These are phyloP conservation scores for Chymomyza costata DNA, from an alignment of 1,140 invertebrate genomes.

Conservation along the genomic window DNA sequence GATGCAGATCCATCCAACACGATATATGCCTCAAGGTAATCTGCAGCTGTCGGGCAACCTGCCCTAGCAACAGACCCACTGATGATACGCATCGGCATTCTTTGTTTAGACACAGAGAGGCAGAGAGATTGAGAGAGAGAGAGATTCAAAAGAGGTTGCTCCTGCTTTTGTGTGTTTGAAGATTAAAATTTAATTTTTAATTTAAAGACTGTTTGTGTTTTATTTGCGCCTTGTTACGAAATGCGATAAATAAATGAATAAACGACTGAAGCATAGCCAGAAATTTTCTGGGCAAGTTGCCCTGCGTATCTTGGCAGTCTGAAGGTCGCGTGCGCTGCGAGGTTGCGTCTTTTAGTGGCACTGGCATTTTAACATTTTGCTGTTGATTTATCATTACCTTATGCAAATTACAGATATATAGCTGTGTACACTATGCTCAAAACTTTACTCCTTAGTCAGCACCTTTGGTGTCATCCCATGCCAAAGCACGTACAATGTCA, in stretches of 20 bases:
- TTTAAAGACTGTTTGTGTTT: constrained; percentile 67
- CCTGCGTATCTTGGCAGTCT: constrained; percentile 15
- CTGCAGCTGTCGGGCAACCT: not conserved
- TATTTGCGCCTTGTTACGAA: constrained; percentile 43
- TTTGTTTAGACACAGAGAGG: constrained; percentile 11
- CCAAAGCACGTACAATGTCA: constrained; percentile 59
- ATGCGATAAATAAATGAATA: constrained; percentile 28
- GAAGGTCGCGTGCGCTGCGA: constrained; percentile 15
- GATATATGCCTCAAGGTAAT: too few relatives aligned
- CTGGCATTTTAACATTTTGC: not conserved
- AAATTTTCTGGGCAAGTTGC: not conserved
- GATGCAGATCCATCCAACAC: too few relatives aligned
- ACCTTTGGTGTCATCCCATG: constrained; percentile 15
- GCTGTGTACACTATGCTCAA: constrained; percentile 1
- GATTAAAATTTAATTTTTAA: constrained; percentile 75
- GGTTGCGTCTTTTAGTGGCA: not conserved
- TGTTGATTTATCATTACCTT: constrained; percentile 68
- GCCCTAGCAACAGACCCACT: constrained; percentile 10
- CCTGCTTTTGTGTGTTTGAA: constrained; percentile 10
- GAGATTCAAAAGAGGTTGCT: not conserved
- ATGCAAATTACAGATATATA: constrained; percentile 57
- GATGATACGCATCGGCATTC: constrained; percentile 48
- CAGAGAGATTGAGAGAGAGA: too few relatives aligned
- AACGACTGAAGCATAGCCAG: not conserved
- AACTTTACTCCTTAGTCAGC: constrained; percentile 6